Evolutionary conservation across 2,113 vertebrate genomes (phyloP), one percentile per base, ranked within the genome.

Genomic region (Neodontobutis hainanensis): DNA sequence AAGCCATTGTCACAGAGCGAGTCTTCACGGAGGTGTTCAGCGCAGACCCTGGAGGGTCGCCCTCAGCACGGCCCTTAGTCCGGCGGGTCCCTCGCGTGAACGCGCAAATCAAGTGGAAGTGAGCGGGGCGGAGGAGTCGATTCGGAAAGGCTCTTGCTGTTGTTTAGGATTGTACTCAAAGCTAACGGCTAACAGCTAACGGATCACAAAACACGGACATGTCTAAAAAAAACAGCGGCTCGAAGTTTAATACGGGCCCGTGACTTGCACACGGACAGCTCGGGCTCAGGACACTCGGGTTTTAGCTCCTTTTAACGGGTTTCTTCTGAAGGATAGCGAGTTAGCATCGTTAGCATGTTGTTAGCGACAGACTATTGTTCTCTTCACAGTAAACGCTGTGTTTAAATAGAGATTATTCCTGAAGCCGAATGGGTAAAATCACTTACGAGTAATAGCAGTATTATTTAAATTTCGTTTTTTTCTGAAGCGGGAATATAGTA

Each of bases 301-400:
- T 53, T 14, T 4, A 3, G 5, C 5, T 53, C 27, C 1, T 35
- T 53, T 14, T 6, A 35, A 34, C 51, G 32, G 51, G 11, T 53
- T 35, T 53, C 8, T 5, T 53, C 51, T 34, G 51, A n/a, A 34
- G 27, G 14, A 34, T 11, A 53, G 50, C 1, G 32, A 27, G 51
- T 11, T 53, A 53, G 51, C 51, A 53, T 8, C 34, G 51, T 53
- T 53, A 53, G 51, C 51, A 53, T 53, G 51, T 52, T 34, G 50
- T 53, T 53, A 53, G 27, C 51, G 8, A 32, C 51, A 6, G 51
- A 14, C 12, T 35, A 53, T 53, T 53, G 51, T 53, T 53, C 6
- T 53, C 5, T 12, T 35, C 32, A 14, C 11, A 34, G 6, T 52
- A 34, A 35, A 6, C 51, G 32, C 51, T 2, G 32, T 53, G 32